phyloP scores from a whole-genome alignment of 2,113 vertebrate species.

The Pedionomus torquatus region DNA sequence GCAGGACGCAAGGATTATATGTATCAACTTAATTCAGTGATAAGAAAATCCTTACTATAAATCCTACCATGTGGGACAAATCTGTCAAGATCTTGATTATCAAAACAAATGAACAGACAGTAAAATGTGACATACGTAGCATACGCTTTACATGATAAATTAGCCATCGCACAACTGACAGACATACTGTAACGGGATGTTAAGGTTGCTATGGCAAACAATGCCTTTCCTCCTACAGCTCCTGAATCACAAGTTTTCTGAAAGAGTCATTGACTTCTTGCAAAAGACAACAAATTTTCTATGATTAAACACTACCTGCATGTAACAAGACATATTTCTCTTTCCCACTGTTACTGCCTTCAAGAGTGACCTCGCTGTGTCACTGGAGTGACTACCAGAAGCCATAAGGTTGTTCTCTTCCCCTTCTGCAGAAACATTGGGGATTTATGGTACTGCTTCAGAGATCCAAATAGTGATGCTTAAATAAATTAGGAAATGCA shows the following conservation, averaged over 20 bases:
- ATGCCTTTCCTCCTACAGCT: slow-evolving; percentile 15
- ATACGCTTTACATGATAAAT: slow-evolving; percentile 75
- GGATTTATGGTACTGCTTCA: neutral
- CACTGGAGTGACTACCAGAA: neutral
- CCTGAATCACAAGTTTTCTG: slow-evolving; percentile 34
- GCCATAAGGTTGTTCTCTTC: neutral
- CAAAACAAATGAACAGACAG: slow-evolving; percentile 77
- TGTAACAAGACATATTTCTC: neutral
- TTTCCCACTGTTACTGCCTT: slow-evolving; percentile 3
- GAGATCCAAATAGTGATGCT: neutral
- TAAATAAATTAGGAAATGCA: neutral
- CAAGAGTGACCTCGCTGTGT: neutral
- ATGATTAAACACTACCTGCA: slow-evolving; percentile 2
- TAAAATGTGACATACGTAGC: slow-evolving; percentile 69
- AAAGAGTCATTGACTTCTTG: slow-evolving; percentile 17
- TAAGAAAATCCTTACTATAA: slow-evolving; percentile 76
- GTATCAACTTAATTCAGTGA: slow-evolving; percentile 64
- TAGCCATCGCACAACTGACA: slow-evolving; percentile 52
- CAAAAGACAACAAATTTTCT: slow-evolving; percentile 33
- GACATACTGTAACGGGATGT: slow-evolving; percentile 54
- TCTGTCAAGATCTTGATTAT: slow-evolving; percentile 78
- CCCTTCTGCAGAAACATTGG: neutral
- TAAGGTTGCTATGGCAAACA: slow-evolving; percentile 75
- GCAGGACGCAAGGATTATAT: slow-evolving; percentile 49
- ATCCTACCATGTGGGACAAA: slow-evolving; percentile 71